phyloP scores from a whole-genome alignment of 1,140 invertebrate genomes.

The Subanguina moxae region DNA sequence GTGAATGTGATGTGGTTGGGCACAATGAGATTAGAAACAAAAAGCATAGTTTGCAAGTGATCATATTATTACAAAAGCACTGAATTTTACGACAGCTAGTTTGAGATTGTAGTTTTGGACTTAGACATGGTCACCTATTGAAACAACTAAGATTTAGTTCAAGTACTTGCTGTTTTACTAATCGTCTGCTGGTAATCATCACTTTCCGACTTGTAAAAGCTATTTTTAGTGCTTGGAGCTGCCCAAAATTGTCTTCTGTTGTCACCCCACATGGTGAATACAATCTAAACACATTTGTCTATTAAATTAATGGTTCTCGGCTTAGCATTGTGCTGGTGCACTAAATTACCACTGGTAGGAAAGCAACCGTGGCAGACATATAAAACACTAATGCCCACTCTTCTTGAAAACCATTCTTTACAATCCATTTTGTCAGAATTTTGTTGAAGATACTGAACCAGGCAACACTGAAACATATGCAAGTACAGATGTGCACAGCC shows the following conservation, averaged over 20 bases:
- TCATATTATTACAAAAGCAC: no score
- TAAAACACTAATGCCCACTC: constrained; percentile 58
- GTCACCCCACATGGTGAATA: constrained; percentile 49
- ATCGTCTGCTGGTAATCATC: background rate
- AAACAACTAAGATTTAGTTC: background rate
- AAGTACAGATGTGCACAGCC: no score
- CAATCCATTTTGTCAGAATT: constrained; percentile 57
- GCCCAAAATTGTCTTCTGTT: constrained; percentile 50
- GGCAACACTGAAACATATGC: constrained; percentile 48
- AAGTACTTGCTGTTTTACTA: background rate
- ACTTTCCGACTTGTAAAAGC: no score
- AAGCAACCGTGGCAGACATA: constrained; percentile 51
- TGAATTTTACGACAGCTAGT: no score
- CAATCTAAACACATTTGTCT: no score
- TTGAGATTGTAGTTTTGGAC: no score
- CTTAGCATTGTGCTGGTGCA: no score
- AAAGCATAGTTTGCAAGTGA: no score
- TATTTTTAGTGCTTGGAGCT: constrained; percentile 12
- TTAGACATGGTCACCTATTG: no score
- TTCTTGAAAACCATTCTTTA: constrained; percentile 49
- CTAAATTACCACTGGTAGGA: constrained; percentile 47
- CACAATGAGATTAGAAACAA: no score
- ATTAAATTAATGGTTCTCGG: no score
- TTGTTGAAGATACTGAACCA: constrained; percentile 57
- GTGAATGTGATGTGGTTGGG: no score